A percentile compares a stretch with the other conserved stretches of the same genome.
These are phyloP conservation scores for Sander lucioperca DNA, from an alignment of 2,113 vertebrate genomes.

Conservation along the genomic window DNA sequence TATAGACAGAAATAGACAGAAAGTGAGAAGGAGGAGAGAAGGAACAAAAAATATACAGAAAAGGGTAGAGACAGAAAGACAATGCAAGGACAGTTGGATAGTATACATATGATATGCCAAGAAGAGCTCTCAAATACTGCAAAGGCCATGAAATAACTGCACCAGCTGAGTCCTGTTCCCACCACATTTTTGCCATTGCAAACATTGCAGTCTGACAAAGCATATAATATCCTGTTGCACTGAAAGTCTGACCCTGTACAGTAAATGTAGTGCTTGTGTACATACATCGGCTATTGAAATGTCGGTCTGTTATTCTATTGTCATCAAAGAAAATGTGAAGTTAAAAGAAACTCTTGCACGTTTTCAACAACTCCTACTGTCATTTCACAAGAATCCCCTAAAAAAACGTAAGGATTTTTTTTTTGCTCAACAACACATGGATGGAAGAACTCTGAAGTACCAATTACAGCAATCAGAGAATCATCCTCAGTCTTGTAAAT, in stretches of 20 bases:
- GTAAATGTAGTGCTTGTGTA: neutral
- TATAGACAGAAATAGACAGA: neutral
- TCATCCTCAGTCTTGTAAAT: conserved; percentile 41
- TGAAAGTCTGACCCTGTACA: neutral
- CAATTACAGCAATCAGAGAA: conserved; percentile 62
- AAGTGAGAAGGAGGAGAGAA: neutral
- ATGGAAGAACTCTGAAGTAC: conserved; percentile 24
- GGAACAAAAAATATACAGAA: conserved; percentile 1
- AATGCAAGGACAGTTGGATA: neutral
- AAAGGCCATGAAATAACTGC: neutral
- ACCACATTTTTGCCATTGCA: neutral
- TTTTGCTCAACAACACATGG: conserved; percentile 8
- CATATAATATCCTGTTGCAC: neutral
- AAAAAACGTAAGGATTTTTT: neutral
- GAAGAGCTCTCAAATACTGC: neutral
- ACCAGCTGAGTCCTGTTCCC: neutral
- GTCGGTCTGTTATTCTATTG: neutral
- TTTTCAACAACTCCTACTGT: neutral
- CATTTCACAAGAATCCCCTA: neutral
- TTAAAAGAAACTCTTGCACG: neutral
- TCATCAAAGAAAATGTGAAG: neutral
- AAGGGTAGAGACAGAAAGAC: neutral
- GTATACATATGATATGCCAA: neutral
- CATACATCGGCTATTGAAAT: neutral
- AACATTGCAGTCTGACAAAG: neutral